Evolutionary conservation across 37 sponge, comb jelly and placozoan genomes (phyloP).

Genomic region (Ianthella basta): DNA sequence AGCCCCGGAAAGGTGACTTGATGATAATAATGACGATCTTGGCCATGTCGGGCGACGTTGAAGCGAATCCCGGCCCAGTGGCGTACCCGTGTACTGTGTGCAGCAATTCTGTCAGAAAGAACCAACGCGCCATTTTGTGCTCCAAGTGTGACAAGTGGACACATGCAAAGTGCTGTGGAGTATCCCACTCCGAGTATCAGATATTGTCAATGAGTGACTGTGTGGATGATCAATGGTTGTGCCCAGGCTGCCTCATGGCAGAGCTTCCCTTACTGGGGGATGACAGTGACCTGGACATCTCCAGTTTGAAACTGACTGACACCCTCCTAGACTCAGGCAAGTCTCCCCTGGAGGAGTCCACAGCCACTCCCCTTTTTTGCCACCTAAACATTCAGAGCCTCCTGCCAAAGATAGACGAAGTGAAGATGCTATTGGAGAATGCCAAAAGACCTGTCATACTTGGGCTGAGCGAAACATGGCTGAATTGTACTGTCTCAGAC

Average conservation of each 20-base stretch:
- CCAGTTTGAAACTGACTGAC: neutral
- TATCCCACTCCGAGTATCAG: neutral
- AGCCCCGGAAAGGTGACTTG: neutral
- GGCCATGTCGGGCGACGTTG: neutral
- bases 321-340: neutral
- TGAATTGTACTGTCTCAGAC: neutral
- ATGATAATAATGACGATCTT: neutral
- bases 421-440: neutral
- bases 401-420: neutral
- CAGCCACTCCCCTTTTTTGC: neutral
- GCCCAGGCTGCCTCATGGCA: slow-evolving; percentile 2
- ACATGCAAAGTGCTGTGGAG: neutral
- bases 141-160: neutral
- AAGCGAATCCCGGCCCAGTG: neutral
- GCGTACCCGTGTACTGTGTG: slow-evolving; percentile 2
- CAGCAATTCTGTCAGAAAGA: neutral
- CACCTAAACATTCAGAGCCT: neutral
- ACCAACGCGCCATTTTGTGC: neutral
- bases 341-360: neutral
- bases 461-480: neutral
- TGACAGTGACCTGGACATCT: slow-evolving; percentile 2
- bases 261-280: neutral
- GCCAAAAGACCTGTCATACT: neutral
- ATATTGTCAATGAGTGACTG: neutral
- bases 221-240: neutral